Conservation (phyloP, 2,888 invertebrate genomes). For the Liposcelis brunnea region DNA sequence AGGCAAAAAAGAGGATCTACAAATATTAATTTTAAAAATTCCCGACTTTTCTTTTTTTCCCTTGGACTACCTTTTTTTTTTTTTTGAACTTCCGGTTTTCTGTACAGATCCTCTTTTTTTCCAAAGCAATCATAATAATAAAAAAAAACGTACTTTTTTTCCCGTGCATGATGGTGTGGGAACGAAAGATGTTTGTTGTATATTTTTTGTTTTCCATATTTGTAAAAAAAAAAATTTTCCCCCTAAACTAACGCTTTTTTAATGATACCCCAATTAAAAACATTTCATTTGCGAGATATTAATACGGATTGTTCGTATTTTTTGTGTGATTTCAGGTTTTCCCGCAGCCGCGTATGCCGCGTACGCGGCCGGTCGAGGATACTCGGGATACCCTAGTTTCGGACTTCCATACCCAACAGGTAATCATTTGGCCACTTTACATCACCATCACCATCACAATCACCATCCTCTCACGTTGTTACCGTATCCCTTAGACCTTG, state of each 20-base stretch:
- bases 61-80: no score
- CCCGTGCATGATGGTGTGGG: no score
- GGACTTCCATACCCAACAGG: slow-evolving; percentile 96
- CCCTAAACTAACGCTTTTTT: slow-evolving; percentile 11
- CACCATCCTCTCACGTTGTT: slow-evolving; percentile 24
- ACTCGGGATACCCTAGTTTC: slow-evolving; percentile 95
- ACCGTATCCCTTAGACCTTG: slow-evolving; percentile 23
- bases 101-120: no score
- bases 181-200: no score
- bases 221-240: no score
- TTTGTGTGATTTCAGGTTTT: slow-evolving; percentile 48
- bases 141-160: no score
- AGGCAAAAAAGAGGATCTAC: no score
- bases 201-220: no score
- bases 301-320: slow-evolving; percentile 21
- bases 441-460: slow-evolving; percentile 40
- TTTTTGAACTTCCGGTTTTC: no score
- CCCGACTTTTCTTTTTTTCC: no score
- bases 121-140: no score
- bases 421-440: slow-evolving; percentile 71
- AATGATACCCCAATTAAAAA: slow-evolving; percentile 9
- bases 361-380: slow-evolving; percentile 90
- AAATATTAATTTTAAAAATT: no score
- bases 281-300: slow-evolving; percentile 2
- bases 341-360: slow-evolving; percentile 90